Conservation (phyloP, 2,797 vertebrate species). For the Coluber constrictor region DNA sequence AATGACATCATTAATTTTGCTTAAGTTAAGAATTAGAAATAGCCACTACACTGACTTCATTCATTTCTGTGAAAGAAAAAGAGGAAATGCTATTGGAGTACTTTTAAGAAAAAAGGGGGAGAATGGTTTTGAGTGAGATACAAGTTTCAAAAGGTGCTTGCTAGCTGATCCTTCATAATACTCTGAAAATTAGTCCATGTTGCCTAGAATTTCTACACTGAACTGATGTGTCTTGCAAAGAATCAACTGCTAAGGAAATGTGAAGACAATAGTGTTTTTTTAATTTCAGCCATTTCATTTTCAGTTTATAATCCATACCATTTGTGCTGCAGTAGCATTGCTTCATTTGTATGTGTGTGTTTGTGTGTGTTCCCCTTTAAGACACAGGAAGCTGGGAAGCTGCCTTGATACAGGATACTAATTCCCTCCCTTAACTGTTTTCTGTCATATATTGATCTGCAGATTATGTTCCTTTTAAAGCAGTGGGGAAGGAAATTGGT, state of each 20-base stretch:
- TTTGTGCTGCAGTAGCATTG: constrained; percentile 6
- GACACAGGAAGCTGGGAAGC: not conserved
- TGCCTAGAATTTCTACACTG: constrained; percentile 27
- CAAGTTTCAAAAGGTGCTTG: not conserved
- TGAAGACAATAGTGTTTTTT: constrained; percentile 17
- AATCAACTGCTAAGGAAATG: constrained; percentile 38
- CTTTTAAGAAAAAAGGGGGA: not conserved
- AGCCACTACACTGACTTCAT: not conserved
- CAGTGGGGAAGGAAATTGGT: not conserved
- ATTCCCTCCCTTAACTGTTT: not conserved
- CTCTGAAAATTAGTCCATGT: constrained; percentile 7
- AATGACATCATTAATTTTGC: not conserved
- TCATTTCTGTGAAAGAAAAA: not conserved
- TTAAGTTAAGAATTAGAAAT: not conserved
- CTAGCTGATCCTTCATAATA: not conserved
- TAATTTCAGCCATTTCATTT: constrained; percentile 63
- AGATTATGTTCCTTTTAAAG: not conserved
- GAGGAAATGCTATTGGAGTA: not conserved
- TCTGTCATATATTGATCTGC: constrained; percentile 2
- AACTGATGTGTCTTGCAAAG: constrained; percentile 53
- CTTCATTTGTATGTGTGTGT: not conserved
- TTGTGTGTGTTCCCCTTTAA: constrained; percentile 13
- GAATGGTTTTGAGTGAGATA: constrained; percentile 4
- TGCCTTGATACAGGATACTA: constrained; percentile 11
- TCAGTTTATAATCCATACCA: constrained; percentile 44